phyloP scores from a whole-genome alignment of 2,797 vertebrate genomes.

The Scolopax bukidnonensis region DNA sequence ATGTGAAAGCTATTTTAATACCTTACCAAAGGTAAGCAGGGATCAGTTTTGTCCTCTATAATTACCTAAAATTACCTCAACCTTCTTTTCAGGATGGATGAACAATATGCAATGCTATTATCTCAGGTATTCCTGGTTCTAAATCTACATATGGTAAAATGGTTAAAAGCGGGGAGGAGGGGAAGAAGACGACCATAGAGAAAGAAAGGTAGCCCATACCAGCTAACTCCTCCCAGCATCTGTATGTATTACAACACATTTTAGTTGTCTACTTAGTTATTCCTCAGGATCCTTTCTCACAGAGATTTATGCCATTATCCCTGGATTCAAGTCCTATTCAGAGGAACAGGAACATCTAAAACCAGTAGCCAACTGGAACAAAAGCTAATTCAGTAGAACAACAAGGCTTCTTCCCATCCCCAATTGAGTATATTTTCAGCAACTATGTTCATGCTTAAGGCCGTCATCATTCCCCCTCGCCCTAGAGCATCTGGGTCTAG shows the following conservation, averaged over 20 bases:
- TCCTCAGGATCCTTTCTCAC: not conserved
- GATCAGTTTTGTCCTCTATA: slow-evolving; percentile 43
- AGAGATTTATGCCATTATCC: not conserved
- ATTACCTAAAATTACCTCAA: slow-evolving; percentile 45
- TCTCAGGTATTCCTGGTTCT: not conserved
- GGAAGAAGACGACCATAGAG: not conserved
- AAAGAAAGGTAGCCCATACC: not conserved
- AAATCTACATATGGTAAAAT: not conserved
- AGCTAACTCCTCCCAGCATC: not conserved
- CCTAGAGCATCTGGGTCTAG: not conserved
- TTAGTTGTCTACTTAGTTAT: not conserved
- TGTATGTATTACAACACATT: not conserved
- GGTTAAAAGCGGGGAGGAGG: not conserved
- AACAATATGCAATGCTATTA: not conserved
- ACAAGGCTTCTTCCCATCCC: not conserved
- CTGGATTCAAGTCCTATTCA: not conserved
- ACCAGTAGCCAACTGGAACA: not conserved
- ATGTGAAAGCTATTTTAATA: slow-evolving; percentile 55
- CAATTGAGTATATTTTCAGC: not conserved
- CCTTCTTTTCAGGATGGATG: not conserved
- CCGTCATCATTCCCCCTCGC: not conserved
- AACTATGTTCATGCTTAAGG: not conserved
- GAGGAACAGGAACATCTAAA: not conserved
- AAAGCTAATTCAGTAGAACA: not conserved
- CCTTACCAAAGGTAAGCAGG: not conserved